Base-by-base conservation (phyloP, 2,797 vertebrate genomes). In the Aselliscus stoliczkanus region DNA sequence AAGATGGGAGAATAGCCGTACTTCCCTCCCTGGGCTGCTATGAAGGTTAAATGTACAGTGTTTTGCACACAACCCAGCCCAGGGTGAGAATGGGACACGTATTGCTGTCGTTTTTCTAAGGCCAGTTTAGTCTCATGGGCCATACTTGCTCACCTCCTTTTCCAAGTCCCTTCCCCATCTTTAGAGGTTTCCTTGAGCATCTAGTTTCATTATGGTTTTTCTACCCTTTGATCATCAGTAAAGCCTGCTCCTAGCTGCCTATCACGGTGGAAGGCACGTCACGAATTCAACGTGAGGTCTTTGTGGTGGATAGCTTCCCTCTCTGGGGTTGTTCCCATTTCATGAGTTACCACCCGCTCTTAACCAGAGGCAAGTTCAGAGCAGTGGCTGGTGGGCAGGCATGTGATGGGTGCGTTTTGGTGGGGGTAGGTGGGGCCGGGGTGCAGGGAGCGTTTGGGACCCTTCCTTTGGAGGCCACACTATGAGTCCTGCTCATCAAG, bases 361-460 rank as follows among this genome's bases (percentile, higher is more conserved):
- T 31, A 44, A 34, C 23, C 1, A 3, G 31, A 69, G 58, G 77
- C 12, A 29, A 34, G 39, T 34, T 50, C 34, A 18, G 18, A 31
- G 23, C 4, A 52, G 56, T 3, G 29, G 80, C 21, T 5, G 31
- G 13, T 8, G 42, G 7, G 58, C 21, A 31, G 23, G 39, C 2
- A 1, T 7, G 21, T 4, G n/a, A 23, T 25, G 18, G 42, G 12
- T 0, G 0, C 29, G 21, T 52, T n/a, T 54, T 14, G n/a, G 23
- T 42, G 31, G 37, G 20, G 13, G 5, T 31, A 13, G 27, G 13
- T 2, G 44, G 11, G 31, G 10, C 8, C 2, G 2, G 56, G 21
- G 29, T 14, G 15, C 7, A 21, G 39, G 15, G 7, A n/a, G 1
- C 76, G 60, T n/a, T 6, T 12, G 39, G 23, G 58, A 17, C 27